Percentiles rank a stretch among this genome's conserved stretches.
phyloP scores from a whole-genome alignment of 2,888 invertebrate genomes.

The Sisyra nigra region DNA sequence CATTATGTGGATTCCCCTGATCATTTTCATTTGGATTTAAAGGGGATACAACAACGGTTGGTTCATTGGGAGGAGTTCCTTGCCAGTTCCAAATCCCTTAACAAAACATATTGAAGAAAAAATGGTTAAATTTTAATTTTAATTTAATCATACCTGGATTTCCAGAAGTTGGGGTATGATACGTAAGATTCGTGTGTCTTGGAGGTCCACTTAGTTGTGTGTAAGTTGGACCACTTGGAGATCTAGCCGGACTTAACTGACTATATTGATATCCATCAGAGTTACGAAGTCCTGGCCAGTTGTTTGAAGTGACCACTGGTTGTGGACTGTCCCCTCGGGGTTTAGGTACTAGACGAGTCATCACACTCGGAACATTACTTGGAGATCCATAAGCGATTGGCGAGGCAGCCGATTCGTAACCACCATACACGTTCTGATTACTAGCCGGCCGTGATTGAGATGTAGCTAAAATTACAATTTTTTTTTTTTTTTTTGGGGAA shows the following conservation, averaged over 20 bases:
- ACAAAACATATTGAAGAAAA: background rate
- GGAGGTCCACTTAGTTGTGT: slow-evolving; percentile 1
- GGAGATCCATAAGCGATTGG: slow-evolving; percentile 42
- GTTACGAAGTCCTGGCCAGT: slow-evolving; percentile 23
- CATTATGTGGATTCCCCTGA: slow-evolving; percentile 20
- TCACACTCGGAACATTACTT: slow-evolving; percentile 31
- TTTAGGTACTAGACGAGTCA: slow-evolving; percentile 43
- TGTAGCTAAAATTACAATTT: background rate
- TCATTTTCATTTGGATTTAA: background rate
- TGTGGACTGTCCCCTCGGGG: slow-evolving; percentile 37
- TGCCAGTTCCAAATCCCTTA: slow-evolving; percentile 4
- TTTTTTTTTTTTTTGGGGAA: background rate
- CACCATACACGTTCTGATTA: slow-evolving; percentile 42
- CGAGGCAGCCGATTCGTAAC: slow-evolving; percentile 48
- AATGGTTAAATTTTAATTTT: background rate
- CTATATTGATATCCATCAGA: slow-evolving; percentile 32
- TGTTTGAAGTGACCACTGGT: slow-evolving; percentile 21
- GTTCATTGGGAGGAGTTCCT: slow-evolving; percentile 31
- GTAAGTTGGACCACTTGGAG: slow-evolving; percentile 44
- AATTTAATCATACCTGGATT: background rate
- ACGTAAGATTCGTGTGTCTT: background rate
- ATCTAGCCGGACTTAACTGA: slow-evolving; percentile 62
- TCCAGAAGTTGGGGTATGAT: background rate
- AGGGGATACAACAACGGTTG: slow-evolving; percentile 19
- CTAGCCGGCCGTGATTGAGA: slow-evolving; percentile 37